These are phyloP conservation scores for Polyommatus iphigenia DNA, from an alignment of 2,888 invertebrate species.

Conservation along the genomic window DNA sequence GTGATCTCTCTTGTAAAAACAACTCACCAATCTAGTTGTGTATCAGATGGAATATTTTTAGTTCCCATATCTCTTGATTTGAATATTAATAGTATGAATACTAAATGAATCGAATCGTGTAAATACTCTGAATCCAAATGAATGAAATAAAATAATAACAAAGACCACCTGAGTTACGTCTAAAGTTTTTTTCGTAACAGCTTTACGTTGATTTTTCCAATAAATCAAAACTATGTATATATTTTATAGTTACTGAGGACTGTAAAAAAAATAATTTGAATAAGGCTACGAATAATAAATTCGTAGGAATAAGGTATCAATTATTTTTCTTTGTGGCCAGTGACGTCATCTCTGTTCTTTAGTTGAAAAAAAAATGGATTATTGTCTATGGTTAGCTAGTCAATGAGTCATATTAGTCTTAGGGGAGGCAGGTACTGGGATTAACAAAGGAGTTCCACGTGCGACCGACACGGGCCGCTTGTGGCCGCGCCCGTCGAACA, in stretches of 20 bases:
- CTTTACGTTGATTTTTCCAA: too few relatives aligned
- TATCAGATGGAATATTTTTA: not conserved
- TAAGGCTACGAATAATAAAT: too few relatives aligned
- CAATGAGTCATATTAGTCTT: conserved; percentile 16
- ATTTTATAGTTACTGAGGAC: too few relatives aligned
- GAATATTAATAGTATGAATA: conserved; percentile 14
- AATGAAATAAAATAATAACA: conserved; percentile 12
- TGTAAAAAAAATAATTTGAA: too few relatives aligned
- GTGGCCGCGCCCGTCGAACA: conserved; percentile 66
- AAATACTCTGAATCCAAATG: conserved; percentile 1
- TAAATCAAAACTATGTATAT: too few relatives aligned
- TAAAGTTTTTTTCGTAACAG: not conserved
- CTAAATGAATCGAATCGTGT: conserved; percentile 6
- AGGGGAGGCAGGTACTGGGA: not conserved
- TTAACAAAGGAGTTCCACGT: conserved; percentile 45
- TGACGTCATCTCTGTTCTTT: not conserved
- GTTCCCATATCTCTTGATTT: conserved; percentile 1
- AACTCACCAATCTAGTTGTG: conserved; percentile 12
- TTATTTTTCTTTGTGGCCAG: not conserved
- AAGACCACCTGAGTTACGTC: not conserved
- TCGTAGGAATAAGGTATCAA: not conserved
- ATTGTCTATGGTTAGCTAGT: not conserved
- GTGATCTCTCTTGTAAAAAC: not conserved
- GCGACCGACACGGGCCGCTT: conserved; percentile 55
- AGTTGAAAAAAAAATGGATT: not conserved